Evolutionary conservation across 1,140 invertebrate genomes (phyloP).

Genomic region (Aphelenchoides fujianensis): DNA sequence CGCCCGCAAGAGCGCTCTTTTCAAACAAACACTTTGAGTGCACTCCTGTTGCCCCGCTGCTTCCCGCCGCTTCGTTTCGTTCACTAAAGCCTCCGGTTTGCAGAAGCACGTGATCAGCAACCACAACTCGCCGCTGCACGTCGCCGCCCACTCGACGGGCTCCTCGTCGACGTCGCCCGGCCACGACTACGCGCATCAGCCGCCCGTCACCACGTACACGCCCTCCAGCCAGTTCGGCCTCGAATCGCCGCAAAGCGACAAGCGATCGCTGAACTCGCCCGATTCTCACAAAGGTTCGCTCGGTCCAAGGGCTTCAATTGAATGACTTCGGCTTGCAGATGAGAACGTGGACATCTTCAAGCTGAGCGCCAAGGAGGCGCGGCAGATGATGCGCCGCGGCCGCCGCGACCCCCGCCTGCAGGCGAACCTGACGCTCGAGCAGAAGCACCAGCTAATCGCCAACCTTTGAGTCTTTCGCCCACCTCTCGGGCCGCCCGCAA

Average conservation of each 20-base stretch:
- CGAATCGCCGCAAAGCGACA: constrained; percentile 1
- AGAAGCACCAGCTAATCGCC: constrained; percentile 48
- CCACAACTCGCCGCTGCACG: neutral
- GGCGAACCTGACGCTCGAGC: constrained; percentile 45
- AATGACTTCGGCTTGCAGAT: constrained; percentile 37
- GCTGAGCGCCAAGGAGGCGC: constrained; percentile 58
- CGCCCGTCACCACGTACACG: neutral
- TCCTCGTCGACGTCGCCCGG: neutral
- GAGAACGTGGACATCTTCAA: constrained; percentile 52
- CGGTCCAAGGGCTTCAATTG: neutral
- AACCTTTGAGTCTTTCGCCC: constrained; percentile 22
- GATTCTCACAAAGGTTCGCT: constrained; percentile 14
- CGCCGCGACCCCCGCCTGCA: constrained; percentile 44
- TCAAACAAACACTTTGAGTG: too few species aligned
- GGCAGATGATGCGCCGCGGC: constrained; percentile 33
- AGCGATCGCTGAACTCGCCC: constrained; percentile 19
- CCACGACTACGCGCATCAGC: neutral
- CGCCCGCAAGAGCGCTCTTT: too few species aligned
- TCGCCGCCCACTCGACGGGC: too few species aligned
- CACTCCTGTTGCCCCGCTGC: too few species aligned
- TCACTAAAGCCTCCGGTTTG: too few species aligned
- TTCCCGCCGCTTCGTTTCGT: too few species aligned
- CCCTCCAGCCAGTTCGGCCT: neutral
- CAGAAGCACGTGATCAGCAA: constrained; percentile 22
- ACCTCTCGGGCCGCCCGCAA: too few species aligned